Evolutionary conservation across 2,888 invertebrate species (phyloP).

Genomic region (Chirona hameri): DNA sequence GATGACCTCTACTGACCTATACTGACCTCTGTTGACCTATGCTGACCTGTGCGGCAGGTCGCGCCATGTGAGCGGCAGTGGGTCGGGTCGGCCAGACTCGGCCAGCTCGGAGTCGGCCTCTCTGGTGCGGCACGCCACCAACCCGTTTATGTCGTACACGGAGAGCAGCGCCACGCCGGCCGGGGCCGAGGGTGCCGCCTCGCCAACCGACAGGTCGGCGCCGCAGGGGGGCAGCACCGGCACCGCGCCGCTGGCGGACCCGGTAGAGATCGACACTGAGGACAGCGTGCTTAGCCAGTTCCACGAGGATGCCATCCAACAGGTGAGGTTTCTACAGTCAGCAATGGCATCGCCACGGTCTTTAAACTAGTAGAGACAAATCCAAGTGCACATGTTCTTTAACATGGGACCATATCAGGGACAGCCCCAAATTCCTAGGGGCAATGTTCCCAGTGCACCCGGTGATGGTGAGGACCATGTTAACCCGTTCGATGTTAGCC

Average conservation of each 20-base stretch:
- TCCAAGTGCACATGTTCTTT: no score
- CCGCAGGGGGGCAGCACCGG: conserved; percentile 5
- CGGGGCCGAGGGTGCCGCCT: conserved; percentile 42
- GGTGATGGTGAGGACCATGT: no score
- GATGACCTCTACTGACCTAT: no score
- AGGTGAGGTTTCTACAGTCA: no score
- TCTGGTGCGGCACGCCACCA: conserved; percentile 41
- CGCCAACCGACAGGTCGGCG: conserved; percentile 44
- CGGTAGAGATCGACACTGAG: conserved; percentile 56
- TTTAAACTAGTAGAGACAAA: no score
- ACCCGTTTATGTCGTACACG: conserved; percentile 40
- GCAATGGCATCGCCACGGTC: no score
- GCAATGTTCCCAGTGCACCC: no score
- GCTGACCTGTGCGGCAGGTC: no score
- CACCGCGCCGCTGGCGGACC: conserved; percentile 48
- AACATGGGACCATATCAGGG: no score
- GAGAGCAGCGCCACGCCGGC: conserved; percentile 38
- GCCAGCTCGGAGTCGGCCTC: conserved; percentile 40
- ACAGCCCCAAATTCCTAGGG: no score
- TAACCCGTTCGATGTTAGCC: no score
- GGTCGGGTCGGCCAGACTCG: not conserved
- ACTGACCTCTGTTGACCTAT: no score
- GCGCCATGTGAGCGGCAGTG: conserved; percentile 1
- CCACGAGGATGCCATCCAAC: conserved; percentile 70
- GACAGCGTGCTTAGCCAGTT: conserved; percentile 65